These are phyloP conservation scores for Grammomys dolichurus DNA, from an alignment of 2,113 vertebrate species.

Conservation along the genomic window DNA sequence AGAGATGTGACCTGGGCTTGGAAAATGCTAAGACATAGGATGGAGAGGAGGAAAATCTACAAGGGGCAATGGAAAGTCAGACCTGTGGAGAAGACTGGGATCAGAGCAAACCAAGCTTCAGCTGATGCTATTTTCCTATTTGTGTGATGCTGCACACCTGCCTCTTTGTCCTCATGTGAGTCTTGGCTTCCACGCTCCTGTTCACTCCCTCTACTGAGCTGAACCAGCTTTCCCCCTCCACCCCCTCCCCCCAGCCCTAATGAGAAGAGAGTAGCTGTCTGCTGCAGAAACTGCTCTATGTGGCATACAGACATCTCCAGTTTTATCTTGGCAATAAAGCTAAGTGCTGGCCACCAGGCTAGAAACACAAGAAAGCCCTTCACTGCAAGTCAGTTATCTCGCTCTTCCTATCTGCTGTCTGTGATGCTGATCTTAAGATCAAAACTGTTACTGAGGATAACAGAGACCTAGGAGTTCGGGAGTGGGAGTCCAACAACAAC, in stretches of 20 bases:
- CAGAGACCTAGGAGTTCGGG: not conserved
- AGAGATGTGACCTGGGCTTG: not conserved
- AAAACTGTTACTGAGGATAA: not conserved
- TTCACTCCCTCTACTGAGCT: not conserved
- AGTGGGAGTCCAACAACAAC: not conserved
- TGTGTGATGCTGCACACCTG: not conserved
- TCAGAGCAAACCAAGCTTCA: not conserved
- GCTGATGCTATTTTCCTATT: fast-evolving
- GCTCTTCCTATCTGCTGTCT: not conserved
- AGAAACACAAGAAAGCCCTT: constrained; percentile 44
- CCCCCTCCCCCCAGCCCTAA: too few relatives aligned
- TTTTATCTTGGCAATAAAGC: constrained; percentile 23
- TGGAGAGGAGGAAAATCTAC: not conserved
- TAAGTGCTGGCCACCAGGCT: not conserved
- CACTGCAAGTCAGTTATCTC: not conserved
- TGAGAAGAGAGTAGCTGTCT: not conserved
- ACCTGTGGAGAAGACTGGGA: not conserved
- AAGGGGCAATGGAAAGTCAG: not conserved
- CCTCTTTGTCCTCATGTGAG: not conserved
- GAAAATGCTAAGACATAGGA: not conserved
- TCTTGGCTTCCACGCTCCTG: not conserved
- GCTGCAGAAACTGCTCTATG: not conserved
- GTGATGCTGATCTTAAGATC: not conserved
- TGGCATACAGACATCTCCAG: not conserved
- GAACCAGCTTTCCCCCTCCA: not conserved